phyloP scores from a whole-genome alignment of 2,797 vertebrate species.

The Leucoraja ocellata region DNA sequence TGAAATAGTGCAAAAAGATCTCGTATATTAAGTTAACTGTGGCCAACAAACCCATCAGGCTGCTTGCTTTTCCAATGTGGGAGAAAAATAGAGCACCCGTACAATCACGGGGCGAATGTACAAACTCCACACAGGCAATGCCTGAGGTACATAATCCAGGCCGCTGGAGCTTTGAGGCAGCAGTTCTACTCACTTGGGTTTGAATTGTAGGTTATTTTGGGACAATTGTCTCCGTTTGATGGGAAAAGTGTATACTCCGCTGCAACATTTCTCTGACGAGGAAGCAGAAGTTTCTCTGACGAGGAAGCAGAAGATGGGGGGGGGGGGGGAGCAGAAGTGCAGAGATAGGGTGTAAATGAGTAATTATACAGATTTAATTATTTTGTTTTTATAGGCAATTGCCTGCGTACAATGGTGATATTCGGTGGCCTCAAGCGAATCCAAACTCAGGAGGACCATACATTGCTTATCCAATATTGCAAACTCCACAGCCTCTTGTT shows the following conservation, averaged over 20 bases:
- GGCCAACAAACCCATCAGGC: too few species aligned
- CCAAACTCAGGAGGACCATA: slow-evolving; percentile 80
- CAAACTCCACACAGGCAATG: too few species aligned
- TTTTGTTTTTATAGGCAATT: slow-evolving; percentile 67
- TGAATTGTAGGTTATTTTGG: neutral
- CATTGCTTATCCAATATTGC: slow-evolving; percentile 88
- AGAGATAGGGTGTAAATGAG: too few species aligned
- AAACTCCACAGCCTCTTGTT: slow-evolving; percentile 82
- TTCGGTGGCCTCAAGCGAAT: slow-evolving; percentile 91
- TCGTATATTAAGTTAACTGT: too few species aligned
- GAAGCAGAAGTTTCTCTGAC: neutral
- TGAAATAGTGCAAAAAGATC: too few species aligned
- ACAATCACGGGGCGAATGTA: too few species aligned
- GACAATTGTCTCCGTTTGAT: neutral
- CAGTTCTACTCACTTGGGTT: too few species aligned
- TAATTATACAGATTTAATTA: neutral
- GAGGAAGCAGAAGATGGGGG: neutral
- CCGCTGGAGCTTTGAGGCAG: too few species aligned
- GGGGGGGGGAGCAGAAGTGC: neutral
- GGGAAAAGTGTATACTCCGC: neutral
- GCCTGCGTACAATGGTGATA: slow-evolving; percentile 82
- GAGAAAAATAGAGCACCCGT: too few species aligned
- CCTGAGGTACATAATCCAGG: too few species aligned
- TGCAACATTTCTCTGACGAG: neutral
- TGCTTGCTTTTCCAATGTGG: too few species aligned